A percentile compares a stretch with the other conserved stretches of the same genome.
Evolutionary conservation across 2,888 invertebrate genomes (phyloP).

Genomic region (Pristionchus fissidentatus): DNA sequence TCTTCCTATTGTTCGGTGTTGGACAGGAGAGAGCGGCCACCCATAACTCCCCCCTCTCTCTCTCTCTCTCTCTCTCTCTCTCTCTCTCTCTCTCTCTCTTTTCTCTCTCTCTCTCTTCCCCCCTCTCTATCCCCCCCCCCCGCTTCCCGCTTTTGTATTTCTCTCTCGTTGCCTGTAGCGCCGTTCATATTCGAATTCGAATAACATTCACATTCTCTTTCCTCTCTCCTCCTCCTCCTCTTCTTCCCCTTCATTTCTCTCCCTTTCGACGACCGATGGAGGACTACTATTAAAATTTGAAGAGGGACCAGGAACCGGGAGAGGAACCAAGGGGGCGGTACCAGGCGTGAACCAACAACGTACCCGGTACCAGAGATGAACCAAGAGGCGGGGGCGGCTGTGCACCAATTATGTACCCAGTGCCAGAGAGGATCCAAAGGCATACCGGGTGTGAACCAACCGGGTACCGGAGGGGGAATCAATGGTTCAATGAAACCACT

Average conservation of each 20-base stretch:
- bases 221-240: constrained; percentile 21
- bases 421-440: neutral
- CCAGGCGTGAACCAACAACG: no score
- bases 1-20: neutral
- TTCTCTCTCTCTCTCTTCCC: constrained; percentile 2
- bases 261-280: no score
- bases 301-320: neutral
- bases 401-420: neutral
- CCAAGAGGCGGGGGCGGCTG: no score
- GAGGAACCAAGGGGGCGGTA: no score
- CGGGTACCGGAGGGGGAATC: neutral
- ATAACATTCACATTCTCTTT: constrained; percentile 38
- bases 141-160: constrained; percentile 26
- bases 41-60: neutral
- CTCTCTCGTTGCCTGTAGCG: neutral
- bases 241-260: neutral
- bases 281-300: constrained; percentile 35
- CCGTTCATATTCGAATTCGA: constrained; percentile 35
- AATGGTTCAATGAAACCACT: neutral
- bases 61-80: neutral
- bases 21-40: neutral
- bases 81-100: neutral
- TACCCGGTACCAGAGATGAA: neutral
- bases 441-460: no score
- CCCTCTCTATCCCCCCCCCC: neutral